phyloP scores from a whole-genome alignment of 2,797 vertebrate species.

The Lagorchestes hirsutus region DNA sequence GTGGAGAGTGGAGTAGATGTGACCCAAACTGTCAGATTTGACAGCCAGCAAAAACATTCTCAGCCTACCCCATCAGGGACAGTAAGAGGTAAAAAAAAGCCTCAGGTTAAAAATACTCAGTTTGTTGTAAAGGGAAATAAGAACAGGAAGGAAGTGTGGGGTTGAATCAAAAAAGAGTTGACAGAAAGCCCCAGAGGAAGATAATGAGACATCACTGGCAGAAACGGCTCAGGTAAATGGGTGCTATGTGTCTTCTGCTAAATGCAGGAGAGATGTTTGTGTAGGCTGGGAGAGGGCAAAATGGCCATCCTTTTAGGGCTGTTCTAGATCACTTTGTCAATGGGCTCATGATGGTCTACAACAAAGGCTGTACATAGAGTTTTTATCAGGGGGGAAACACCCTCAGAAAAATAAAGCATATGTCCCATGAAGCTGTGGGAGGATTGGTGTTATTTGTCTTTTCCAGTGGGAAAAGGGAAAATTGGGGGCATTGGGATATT shows the following conservation, averaged over 20 bases:
- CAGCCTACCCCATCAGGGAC: neutral
- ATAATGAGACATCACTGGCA: neutral
- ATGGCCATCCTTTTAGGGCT: neutral
- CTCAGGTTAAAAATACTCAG: conserved; percentile 79
- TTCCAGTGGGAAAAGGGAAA: neutral
- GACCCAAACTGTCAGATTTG: neutral
- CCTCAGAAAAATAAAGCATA: neutral
- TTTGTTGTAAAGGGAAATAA: conserved; percentile 66
- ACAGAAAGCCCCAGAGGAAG: conserved; percentile 28
- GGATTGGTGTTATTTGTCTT: neutral
- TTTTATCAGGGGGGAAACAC: neutral
- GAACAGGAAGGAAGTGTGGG: conserved; percentile 83
- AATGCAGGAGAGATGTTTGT: neutral
- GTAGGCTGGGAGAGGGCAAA: neutral
- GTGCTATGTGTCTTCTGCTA: neutral
- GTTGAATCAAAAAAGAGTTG: conserved; percentile 60
- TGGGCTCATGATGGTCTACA: neutral
- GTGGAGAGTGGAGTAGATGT: neutral
- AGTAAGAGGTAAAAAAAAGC: conserved; percentile 41
- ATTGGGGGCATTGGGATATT: neutral
- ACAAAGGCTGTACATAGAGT: neutral
- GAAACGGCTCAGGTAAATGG: conserved; percentile 45
- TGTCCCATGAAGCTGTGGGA: neutral
- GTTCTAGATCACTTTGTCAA: neutral
- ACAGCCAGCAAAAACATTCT: neutral